Evolutionary conservation across 2,113 vertebrate species (phyloP), one percentile per base, ranked within the genome.

Genomic region (Archilochus colubris): DNA sequence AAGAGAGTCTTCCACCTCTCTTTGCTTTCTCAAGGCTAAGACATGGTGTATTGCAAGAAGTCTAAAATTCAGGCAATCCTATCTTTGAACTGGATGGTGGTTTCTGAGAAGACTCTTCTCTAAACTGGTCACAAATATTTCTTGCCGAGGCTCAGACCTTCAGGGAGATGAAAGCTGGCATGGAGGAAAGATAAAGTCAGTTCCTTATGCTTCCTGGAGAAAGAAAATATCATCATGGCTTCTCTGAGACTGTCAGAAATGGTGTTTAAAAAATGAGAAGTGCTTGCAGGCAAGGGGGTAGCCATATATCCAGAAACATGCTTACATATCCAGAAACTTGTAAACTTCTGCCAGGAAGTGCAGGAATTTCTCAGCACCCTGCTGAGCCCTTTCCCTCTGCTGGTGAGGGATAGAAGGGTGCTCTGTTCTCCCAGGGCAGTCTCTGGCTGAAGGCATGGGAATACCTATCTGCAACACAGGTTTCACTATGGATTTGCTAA

Each of bases 381-480:
- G 48, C 48, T 22, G 8, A 50, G 50, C 33, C n/a, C 25, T 44
- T 54, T 51, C 19, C 31, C 20, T 64, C 17, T 30, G 40, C 66
- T 31, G 24, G 24, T 2, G 3, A 33, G 28, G 24, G 33, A 20
- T 10, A 79, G 48, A 79, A 33, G 3, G 0, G 21, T 25, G 53
- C 36, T 38, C 30, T 1, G 0, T n/a, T 38, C n/a, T 81, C 48
- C 53, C 36, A 17, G 12, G 3, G 40, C 31, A 28, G 27, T 19
- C 40, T 33, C 24, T 27, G 36, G 61, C 55, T 24, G 18, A 31
- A n/a, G 51, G 57, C 20, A 54, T 1, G 3, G 38, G 28, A 50
- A 40, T 38, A 23, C 5, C 1, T 8, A 14, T 48, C 58, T 43
- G 16, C 33, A 54, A 59, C 11, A 5, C 0, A 1, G 23, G 17